Base-by-base conservation (phyloP, 2,888 invertebrate genomes). In the Aricia artaxerxes region DNA sequence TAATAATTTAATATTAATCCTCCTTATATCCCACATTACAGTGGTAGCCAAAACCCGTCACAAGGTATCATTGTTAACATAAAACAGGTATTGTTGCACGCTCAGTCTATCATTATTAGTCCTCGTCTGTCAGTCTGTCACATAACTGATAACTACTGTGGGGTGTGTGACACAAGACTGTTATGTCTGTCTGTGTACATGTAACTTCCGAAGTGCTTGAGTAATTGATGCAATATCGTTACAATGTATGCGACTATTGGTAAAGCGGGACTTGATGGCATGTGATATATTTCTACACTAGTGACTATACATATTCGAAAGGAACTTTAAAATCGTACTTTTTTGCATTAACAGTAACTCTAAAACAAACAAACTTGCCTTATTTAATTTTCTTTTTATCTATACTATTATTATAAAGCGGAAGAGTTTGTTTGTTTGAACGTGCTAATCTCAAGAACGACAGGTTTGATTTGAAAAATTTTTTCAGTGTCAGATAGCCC, bases 131-230 rank as follows among this genome's bases (percentile, higher is more conserved):
- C 75, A 75, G 24, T 53, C 53, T 75, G 75, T 75, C 75, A 75
- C 75, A 75, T 75, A 75, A 53, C 75, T 75, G 75, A 53, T 24
- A 75, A 53, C 75, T 53, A 75, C 49, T 75, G 49, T 75, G 73
- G n/a, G 31, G 73, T 40, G 11, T 49, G 49, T 49, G 49, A 75
- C 75, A 75, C 75, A 49, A 49, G 35, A 73, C 73, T 40, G 72
- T 69, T 69, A 1, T 73, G 73, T 73, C 31, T 64, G 31, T 64
- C 31, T 31, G 31, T 64, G 64, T 64, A 64, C 64, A 64, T 64
- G 64, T 64, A 64, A 64, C 64, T 64, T 64, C 64, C 64, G 64
- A 64, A 64, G 64, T 64, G 64, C 31, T 31, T 31, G 64, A 64
- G 64, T 64, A 64, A 64, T 64, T 64, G 64, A 31, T 24, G 64